Percentiles rank a stretch among this genome's conserved stretches.
phyloP scores from a whole-genome alignment of 2,888 invertebrate species.

The Gymnosoma rotundatum region DNA sequence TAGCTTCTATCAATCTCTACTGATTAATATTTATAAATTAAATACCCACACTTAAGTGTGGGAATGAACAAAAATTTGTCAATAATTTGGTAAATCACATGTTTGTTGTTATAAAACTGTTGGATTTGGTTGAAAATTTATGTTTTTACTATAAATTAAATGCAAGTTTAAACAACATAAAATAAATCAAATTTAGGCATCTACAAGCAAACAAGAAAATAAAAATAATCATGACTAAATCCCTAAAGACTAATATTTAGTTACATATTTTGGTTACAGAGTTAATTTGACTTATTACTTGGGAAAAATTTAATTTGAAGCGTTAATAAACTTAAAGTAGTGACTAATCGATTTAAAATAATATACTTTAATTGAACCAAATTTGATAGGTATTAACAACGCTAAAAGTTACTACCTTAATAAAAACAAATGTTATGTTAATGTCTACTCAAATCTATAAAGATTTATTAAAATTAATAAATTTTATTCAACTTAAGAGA shows the following conservation, averaged over 20 bases:
- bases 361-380: too few relatives aligned
- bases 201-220: not conserved
- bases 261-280: not conserved
- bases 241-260: conserved; percentile 56
- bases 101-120: conserved; percentile 10
- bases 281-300: not conserved
- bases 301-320: not conserved
- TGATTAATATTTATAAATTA: conserved; percentile 65
- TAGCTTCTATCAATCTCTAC: conserved; percentile 49
- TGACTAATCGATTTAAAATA: too few relatives aligned
- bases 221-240: conserved; percentile 23
- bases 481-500: too few relatives aligned
- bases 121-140: conserved; percentile 52
- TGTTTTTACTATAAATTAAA: conserved; percentile 56
- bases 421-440: too few relatives aligned
- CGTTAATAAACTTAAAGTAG: too few relatives aligned
- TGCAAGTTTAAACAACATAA: not conserved
- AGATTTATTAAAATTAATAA: too few relatives aligned
- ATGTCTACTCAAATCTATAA: too few relatives aligned
- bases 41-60: conserved; percentile 57
- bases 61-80: conserved; percentile 59
- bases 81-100: conserved; percentile 57
- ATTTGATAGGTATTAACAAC: too few relatives aligned
- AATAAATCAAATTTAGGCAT: conserved; percentile 2
- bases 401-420: too few relatives aligned